Conservation (phyloP, 2,113 vertebrate genomes). For the Perccottus glenii region DNA sequence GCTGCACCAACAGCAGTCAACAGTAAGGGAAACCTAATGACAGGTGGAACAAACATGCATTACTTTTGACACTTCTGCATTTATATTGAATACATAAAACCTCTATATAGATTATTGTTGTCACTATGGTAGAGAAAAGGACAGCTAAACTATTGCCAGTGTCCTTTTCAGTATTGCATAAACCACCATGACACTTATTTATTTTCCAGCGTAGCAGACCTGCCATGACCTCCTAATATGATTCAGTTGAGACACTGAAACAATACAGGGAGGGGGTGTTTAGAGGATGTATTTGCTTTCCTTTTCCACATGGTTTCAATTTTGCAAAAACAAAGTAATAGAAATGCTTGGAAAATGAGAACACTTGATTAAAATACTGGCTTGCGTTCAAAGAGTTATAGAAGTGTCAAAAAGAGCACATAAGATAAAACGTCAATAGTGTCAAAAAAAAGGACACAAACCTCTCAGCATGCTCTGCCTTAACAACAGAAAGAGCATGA, state of each 20-base stretch:
- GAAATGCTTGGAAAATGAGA: constrained; percentile 2
- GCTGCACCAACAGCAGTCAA: not conserved
- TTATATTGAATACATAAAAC: too few relatives aligned
- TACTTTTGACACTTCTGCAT: too few relatives aligned
- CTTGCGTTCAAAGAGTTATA: constrained; percentile 4
- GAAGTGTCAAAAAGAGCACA: not conserved
- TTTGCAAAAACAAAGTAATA: constrained; percentile 12
- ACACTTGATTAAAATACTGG: not conserved
- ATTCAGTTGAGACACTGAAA: constrained; percentile 9
- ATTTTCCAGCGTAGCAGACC: not conserved
- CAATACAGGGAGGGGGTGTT: not conserved
- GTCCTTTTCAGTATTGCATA: not conserved
- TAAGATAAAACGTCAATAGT: not conserved
- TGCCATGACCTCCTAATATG: not conserved
- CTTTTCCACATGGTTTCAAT: constrained; percentile 32
- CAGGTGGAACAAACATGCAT: too few relatives aligned
- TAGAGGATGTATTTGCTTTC: constrained; percentile 1
- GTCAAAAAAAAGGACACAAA: not conserved
- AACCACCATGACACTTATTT: too few relatives aligned
- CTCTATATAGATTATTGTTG: too few relatives aligned
- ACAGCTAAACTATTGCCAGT: not conserved
- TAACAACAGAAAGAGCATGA: not conserved
- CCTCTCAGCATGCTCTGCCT: not conserved
- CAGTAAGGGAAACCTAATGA: too few relatives aligned
- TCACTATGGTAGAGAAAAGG: too few relatives aligned